Evolutionary conservation across 2,797 vertebrate species (phyloP).

Genomic region (Danio tinwini): DNA sequence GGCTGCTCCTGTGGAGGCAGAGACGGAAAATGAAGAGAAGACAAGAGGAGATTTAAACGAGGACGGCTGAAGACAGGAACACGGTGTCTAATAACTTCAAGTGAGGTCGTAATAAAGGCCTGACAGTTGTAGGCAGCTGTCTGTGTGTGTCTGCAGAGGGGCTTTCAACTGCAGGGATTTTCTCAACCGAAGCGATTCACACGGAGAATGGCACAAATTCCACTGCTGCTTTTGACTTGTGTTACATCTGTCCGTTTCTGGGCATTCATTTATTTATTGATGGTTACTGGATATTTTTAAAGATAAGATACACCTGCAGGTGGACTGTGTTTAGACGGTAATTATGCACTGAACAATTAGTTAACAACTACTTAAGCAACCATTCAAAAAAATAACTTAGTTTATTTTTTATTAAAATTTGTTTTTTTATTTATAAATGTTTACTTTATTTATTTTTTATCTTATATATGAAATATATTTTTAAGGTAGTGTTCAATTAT

Average conservation of each 20-base stretch:
- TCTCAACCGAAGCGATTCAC: neutral
- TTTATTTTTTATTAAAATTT: no score
- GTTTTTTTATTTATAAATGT: no score
- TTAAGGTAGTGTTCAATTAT: no score
- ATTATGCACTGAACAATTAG: neutral
- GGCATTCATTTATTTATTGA: neutral
- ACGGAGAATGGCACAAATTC: neutral
- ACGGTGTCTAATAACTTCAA: slow-evolving; percentile 40
- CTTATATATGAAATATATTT: no score
- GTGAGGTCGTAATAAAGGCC: slow-evolving; percentile 21
- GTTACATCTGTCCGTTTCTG: neutral
- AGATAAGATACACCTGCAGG: neutral
- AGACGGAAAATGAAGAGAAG: slow-evolving; percentile 8
- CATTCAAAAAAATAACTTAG: no score
- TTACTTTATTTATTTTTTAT: no score
- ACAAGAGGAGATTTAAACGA: slow-evolving; percentile 26
- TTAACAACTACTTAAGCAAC: neutral
- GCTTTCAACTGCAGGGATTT: slow-evolving; percentile 6
- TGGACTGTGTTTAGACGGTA: no score
- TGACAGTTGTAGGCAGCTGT: slow-evolving; percentile 22
- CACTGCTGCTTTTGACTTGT: neutral
- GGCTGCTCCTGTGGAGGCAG: slow-evolving; percentile 53
- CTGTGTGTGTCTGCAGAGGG: neutral
- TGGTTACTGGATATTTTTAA: neutral
- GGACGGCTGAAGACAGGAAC: slow-evolving; percentile 16